Evolutionary conservation across 2,113 vertebrate species (phyloP).

Genomic region (Alaudala cheleensis): DNA sequence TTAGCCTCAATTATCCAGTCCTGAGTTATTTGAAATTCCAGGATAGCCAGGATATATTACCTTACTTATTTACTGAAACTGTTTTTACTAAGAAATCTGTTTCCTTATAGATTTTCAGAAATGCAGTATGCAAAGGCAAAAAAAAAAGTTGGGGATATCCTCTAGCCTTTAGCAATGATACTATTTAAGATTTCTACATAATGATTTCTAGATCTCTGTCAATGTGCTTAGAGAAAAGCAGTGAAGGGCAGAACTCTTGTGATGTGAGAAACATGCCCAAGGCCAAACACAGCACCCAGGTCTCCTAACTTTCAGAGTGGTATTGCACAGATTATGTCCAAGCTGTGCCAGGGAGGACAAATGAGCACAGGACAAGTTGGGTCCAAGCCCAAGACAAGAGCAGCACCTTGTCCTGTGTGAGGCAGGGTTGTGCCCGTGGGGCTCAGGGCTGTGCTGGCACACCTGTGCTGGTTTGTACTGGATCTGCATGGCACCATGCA

Average conservation of each 20-base stretch:
- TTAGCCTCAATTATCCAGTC: not conserved
- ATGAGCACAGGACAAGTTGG: not conserved
- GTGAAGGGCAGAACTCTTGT: not conserved
- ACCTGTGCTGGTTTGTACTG: not conserved
- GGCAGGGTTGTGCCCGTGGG: accelerated
- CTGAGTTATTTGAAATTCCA: not conserved
- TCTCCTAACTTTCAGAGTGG: accelerated
- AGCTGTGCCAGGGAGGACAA: not conserved
- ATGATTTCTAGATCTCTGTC: not conserved
- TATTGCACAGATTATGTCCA: accelerated
- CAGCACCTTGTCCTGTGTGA: accelerated
- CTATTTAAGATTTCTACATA: not conserved
- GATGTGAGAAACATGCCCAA: not conserved
- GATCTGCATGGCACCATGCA: accelerated
- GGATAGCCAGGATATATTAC: not conserved
- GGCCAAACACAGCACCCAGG: not conserved
- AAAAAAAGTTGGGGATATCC: not conserved
- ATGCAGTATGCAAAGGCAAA: not conserved
- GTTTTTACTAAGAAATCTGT: not conserved
- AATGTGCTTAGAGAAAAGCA: not conserved
- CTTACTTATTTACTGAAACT: not conserved
- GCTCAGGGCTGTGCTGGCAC: not conserved
- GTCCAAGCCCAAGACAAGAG: not conserved
- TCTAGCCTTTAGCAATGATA: not conserved
- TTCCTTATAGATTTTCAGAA: not conserved